Evolutionary conservation across 2,113 vertebrate species (phyloP), one percentile per base, ranked within the genome.

Genomic region (Cepphus grylle): DNA sequence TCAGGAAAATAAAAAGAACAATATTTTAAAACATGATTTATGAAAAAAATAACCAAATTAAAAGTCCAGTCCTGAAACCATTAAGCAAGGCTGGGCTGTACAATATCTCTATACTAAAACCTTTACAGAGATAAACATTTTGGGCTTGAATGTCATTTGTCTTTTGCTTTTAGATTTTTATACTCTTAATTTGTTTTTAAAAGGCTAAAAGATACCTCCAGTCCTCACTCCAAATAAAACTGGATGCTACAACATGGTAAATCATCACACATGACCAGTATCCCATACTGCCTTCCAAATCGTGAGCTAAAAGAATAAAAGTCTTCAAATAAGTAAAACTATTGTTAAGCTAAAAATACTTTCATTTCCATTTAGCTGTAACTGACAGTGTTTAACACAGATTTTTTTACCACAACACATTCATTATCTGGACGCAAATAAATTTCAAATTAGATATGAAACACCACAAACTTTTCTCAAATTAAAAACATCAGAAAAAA

Each of bases 41-140:
- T 77, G 49, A 76, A 42, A 96, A 50, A 96, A 89, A 91, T 40
- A 95, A 71, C 40, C 76, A 92, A 90, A 92, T 70, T 65, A 69
- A 43, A 27, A 43, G 49, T 30, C 26, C 26, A 62, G 70, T 25
- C 20, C 26, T 77, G 55, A 85, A 90, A 80, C 26, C 12, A 5
- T 45, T 82, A 58, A 81, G 30, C 13, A 65, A 80, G 72, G 11
- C 18, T 61, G n/a, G 10, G 42, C 19, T 80, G 7, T 63, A 38
- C 11, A 58, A n/a, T 42, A 45, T 20, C 14, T 71, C 77, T 38
- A 1, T n/a, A 40, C 10, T 43, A 40, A 92, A 93, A 74, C 6
- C 22, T 69, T 89, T 27, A n/a, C 34, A 40, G 1, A 61, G 25
- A 73, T 62, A 36, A 90, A 65, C 2, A 12, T 71, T 83, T 42